Conservation (phyloP, 37 sponge, comb jelly and placozoan species). For the Corticium candelabrum region DNA sequence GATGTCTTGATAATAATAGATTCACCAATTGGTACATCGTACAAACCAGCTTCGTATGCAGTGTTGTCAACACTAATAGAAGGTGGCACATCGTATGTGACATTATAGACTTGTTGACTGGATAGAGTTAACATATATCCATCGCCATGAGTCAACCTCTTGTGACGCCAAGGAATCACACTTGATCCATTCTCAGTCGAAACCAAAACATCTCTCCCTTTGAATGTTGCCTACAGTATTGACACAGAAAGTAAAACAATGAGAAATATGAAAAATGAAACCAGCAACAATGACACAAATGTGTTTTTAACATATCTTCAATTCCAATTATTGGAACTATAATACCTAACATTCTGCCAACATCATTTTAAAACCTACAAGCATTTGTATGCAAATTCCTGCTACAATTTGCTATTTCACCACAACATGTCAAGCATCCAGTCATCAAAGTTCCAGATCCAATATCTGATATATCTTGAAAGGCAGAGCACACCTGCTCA, state of each 20-base stretch:
- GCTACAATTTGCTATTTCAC: too few species aligned
- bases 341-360: too few species aligned
- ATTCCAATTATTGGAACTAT: too few species aligned
- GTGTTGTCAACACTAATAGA: conserved; percentile 16
- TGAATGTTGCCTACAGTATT: conserved; percentile 46
- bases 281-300: not conserved
- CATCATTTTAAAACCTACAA: too few species aligned
- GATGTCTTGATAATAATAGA: not conserved
- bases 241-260: too few species aligned
- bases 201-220: conserved; percentile 42
- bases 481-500: too few species aligned
- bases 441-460: too few species aligned
- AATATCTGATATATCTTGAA: too few species aligned
- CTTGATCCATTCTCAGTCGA: conserved; percentile 51
- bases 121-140: conserved; percentile 68
- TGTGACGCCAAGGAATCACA: conserved; percentile 61
- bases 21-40: not conserved
- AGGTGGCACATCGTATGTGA: conserved; percentile 32
- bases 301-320: not conserved
- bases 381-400: too few species aligned
- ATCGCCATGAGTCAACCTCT: conserved; percentile 55
- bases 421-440: too few species aligned
- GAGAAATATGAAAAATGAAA: not conserved
- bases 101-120: conserved; percentile 24
- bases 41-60: not conserved